Conservation (phyloP, 2,797 vertebrate species). For the Smutsia temminckii region DNA sequence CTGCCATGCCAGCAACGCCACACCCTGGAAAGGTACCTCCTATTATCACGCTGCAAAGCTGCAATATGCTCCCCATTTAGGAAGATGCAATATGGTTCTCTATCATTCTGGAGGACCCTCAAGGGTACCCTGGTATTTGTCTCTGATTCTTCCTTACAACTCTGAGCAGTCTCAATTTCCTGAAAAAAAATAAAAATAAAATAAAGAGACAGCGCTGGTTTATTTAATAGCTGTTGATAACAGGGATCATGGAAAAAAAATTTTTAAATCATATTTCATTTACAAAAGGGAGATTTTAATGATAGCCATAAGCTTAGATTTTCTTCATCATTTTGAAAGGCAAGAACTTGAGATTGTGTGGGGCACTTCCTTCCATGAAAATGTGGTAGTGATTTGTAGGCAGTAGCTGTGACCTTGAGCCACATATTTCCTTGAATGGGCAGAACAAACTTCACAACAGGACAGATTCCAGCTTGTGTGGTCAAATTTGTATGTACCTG, state of each 20-base stretch:
- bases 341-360: not conserved
- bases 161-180: not conserved
- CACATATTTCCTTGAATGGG: not conserved
- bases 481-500: not conserved
- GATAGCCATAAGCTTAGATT: not conserved
- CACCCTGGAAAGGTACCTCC: not conserved
- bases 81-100: not conserved
- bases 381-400: not conserved
- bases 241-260: not conserved
- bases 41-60: not conserved
- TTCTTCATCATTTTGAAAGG: not conserved
- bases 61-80: not conserved
- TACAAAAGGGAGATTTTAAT: not conserved
- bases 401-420: not conserved
- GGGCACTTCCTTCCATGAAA: not conserved
- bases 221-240: not conserved
- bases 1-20: not conserved
- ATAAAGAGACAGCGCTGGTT: not conserved
- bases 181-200: not conserved
- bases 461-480: not conserved
- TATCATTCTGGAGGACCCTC: not conserved
- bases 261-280: conserved; percentile 2
- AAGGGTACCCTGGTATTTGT: not conserved
- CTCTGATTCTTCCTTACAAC: not conserved
- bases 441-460: not conserved